Evolutionary conservation across 2,113 vertebrate genomes (phyloP).

Genomic region (Actenoides lindsayi): DNA sequence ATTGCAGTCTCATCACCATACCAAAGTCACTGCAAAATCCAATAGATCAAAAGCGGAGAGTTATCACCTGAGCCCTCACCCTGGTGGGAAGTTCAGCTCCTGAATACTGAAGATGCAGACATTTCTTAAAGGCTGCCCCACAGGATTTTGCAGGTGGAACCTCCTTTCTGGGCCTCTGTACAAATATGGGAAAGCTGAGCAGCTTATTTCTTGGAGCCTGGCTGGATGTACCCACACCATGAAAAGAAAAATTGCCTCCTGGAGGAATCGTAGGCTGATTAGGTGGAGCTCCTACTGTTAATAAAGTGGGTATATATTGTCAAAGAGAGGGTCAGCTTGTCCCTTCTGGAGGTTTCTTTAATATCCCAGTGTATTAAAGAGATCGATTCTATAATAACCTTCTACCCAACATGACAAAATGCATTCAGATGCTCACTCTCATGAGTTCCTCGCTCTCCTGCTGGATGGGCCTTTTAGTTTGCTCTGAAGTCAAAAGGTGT

Average conservation of each 20-base stretch:
- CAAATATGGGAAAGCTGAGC: not conserved
- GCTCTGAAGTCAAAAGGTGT: not conserved
- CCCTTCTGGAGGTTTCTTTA: not conserved
- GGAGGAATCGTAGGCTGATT: not conserved
- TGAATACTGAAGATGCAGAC: not conserved
- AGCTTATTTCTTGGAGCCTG: not conserved
- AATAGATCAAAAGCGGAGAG: slow-evolving; percentile 68
- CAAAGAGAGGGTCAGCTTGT: not conserved
- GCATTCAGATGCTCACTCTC: not conserved
- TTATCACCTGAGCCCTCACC: slow-evolving; percentile 48
- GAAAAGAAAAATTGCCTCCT: not conserved
- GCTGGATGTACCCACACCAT: not conserved
- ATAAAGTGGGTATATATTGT: not conserved
- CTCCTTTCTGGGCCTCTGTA: not conserved
- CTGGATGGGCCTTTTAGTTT: not conserved
- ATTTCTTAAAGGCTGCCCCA: not conserved
- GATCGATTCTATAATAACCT: not conserved
- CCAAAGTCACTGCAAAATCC: slow-evolving; percentile 63
- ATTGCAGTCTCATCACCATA: slow-evolving; percentile 65
- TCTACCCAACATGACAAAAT: not conserved
- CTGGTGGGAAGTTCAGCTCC: not conserved
- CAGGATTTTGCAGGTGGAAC: not conserved
- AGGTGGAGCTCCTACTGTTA: not conserved
- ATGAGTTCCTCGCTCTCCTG: not conserved
- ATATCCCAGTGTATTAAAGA: not conserved